Conservation (phyloP, 2,113 vertebrate genomes). For the Hippoglossus stenolepis region DNA sequence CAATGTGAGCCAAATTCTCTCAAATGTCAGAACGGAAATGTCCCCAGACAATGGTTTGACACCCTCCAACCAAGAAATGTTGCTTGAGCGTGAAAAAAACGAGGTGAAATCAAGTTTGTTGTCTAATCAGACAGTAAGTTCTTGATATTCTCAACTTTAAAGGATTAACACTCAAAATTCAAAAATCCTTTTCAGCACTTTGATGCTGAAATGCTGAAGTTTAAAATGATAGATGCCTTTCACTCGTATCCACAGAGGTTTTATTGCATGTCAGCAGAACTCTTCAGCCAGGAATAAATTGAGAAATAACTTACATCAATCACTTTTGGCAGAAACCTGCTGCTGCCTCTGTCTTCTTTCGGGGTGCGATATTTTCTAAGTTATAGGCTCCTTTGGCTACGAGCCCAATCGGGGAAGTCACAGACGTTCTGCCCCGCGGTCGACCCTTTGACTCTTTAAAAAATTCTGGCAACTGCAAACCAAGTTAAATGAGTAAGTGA, state of each 20-base stretch:
- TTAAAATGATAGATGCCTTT: conserved; percentile 69
- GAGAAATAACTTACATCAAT: conserved; percentile 69
- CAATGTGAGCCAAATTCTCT: no score
- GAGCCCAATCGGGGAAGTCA: neutral
- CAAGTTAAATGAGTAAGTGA: conserved; percentile 24
- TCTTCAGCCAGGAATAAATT: conserved; percentile 63
- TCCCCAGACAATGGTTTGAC: neutral
- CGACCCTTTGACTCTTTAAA: conserved; percentile 28
- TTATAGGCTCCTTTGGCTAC: conserved; percentile 3
- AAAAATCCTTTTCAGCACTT: conserved; percentile 55
- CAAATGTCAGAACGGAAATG: neutral
- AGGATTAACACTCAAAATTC: conserved; percentile 23
- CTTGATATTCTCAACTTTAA: conserved; percentile 28
- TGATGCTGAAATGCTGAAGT: conserved; percentile 44
- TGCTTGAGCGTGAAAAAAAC: neutral
- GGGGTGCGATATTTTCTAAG: conserved; percentile 13
- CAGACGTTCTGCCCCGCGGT: conserved; percentile 4
- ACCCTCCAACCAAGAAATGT: neutral
- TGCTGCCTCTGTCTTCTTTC: conserved; percentile 23
- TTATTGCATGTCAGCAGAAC: conserved; percentile 66
- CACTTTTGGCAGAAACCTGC: conserved; percentile 45
- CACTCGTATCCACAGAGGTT: conserved; percentile 48
- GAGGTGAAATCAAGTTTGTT: neutral
- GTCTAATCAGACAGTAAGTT: conserved; percentile 5
- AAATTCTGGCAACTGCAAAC: conserved; percentile 17